Conservation (phyloP, 2,797 vertebrate genomes). For the Rhynchonycteris naso region DNA sequence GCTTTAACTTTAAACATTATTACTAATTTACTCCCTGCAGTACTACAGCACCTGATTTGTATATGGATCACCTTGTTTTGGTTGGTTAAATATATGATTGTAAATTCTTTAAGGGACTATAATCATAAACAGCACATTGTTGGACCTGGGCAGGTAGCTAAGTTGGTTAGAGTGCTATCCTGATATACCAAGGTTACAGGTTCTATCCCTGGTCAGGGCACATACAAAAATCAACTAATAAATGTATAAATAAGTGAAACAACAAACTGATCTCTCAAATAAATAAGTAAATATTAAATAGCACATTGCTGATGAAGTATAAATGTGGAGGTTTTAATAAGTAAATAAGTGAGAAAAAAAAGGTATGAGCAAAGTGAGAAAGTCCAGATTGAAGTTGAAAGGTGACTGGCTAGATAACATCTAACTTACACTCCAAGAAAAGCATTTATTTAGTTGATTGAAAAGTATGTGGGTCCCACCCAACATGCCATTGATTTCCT, state of each 20-base stretch:
- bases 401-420: constrained; percentile 15
- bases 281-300: neutral
- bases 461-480: constrained; percentile 37
- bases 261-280: too few species aligned
- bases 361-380: neutral
- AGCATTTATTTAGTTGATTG: constrained; percentile 24
- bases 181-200: too few species aligned
- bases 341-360: neutral
- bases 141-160: too few species aligned
- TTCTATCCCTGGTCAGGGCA: too few species aligned
- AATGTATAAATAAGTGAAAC: too few species aligned
- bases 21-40: neutral
- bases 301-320: neutral
- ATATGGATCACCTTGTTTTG: neutral
- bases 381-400: constrained; percentile 35
- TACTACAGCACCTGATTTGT: neutral
- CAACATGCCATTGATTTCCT: constrained; percentile 19
- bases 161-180: too few species aligned
- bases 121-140: neutral
- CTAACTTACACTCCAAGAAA: neutral
- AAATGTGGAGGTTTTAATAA: neutral
- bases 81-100: neutral
- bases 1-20: neutral
- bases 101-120: neutral
- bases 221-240: too few species aligned